A percentile compares a stretch with the other conserved stretches of the same genome.
Conservation (phyloP, 1,140 invertebrate species). For the Cryptotermes secundus region DNA sequence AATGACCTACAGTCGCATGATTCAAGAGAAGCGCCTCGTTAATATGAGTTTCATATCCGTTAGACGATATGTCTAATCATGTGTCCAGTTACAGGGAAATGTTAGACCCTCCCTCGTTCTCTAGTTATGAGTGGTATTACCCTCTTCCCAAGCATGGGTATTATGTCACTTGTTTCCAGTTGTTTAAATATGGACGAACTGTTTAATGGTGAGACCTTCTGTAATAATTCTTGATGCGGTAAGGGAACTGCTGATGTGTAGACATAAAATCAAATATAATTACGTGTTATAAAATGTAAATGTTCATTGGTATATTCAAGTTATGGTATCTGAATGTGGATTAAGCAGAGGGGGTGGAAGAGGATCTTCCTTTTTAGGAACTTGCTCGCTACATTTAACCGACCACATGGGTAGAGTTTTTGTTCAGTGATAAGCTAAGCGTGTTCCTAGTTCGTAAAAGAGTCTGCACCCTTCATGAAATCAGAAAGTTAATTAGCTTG, state of each 20-base stretch:
- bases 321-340: too few species aligned
- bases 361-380: too few species aligned
- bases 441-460: too few species aligned
- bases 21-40: not conserved
- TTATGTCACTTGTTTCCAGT: conserved; percentile 5
- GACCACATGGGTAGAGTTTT: too few species aligned
- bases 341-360: too few species aligned
- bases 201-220: not conserved
- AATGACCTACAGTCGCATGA: not conserved
- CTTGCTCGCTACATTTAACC: too few species aligned
- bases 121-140: not conserved
- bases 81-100: not conserved
- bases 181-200: not conserved
- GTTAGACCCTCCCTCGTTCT: not conserved
- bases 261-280: not conserved
- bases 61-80: not conserved
- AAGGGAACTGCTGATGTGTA: not conserved
- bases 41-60: not conserved
- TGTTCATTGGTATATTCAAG: too few species aligned
- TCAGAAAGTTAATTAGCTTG: too few species aligned
- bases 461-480: too few species aligned
- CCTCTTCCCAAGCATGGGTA: not conserved
- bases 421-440: too few species aligned
- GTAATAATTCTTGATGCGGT: not conserved
- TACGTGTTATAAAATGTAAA: too few species aligned